Percentiles rank a stretch among this genome's conserved stretches.
These are phyloP conservation scores for Criorhina ranunculi DNA, from an alignment of 2,888 invertebrate genomes.

Conservation along the genomic window DNA sequence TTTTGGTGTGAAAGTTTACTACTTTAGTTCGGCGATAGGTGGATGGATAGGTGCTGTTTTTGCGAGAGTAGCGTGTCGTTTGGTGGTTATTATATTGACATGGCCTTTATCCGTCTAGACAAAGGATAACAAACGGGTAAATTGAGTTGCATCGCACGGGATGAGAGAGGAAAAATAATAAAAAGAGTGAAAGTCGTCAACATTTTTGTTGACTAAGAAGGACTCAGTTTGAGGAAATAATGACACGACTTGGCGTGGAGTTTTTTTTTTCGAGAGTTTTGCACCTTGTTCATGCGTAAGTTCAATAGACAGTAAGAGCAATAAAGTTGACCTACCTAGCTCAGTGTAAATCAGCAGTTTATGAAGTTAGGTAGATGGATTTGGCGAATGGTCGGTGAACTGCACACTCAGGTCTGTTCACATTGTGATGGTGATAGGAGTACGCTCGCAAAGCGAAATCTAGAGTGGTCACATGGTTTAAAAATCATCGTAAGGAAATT, in stretches of 20 bases:
- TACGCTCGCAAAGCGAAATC: no score
- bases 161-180: no score
- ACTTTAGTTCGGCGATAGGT: constrained; percentile 31
- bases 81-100: constrained; percentile 57
- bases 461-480: no score
- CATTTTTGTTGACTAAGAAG: background rate
- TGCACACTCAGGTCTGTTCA: no score
- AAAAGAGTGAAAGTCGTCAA: background rate
- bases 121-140: constrained; percentile 59
- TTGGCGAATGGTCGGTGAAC: no score
- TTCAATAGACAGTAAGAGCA: no score
- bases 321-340: no score
- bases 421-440: no score
- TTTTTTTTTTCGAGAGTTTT: background rate
- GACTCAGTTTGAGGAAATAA: background rate
- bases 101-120: constrained; percentile 69
- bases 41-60: constrained; percentile 22
- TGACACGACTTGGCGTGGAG: background rate
- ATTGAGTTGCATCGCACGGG: constrained; percentile 35
- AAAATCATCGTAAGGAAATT: no score
- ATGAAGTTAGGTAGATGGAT: no score
- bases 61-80: constrained; percentile 37
- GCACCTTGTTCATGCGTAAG: no score
- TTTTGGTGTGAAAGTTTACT: constrained; percentile 40
- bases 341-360: no score